Evolutionary conservation across 2,888 invertebrate species (phyloP), one percentile per base, ranked within the genome.

Genomic region (Tiliacea citrago): DNA sequence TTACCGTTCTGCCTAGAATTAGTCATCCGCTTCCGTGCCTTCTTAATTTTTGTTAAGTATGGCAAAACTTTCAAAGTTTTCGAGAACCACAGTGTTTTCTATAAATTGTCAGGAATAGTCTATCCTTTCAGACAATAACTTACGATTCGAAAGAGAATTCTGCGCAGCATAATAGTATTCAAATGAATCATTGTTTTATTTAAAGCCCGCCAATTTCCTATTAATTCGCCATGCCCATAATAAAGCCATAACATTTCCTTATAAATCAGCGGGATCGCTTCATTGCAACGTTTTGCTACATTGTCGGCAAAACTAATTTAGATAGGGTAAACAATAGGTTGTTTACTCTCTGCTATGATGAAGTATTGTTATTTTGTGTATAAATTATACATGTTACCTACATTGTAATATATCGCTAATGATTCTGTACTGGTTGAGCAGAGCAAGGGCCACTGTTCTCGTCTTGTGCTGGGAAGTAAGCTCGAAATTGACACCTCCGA

Each of bases 251-350:
- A 69, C 55, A 62, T 76, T 72, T 83, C 83, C 83, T 79, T 79
- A 60, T 76, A 47, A 12, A 79, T 71, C 71, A 42, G 39, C n/a
- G 24, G 60, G 57, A 67, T 69, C 58, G 83, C 55, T 72, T 62
- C 68, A 69, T 60, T 35, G 49, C 24, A 79, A 68, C 45, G 13
- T 61, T 68, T 60, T 13, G 75, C 49, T 57, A 82, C 81, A 77
- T 62, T 74, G 79, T 82, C 47, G n/a, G 58, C 66, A 29, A 75
- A 78, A 83, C 73, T 84, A 78, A 83, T 84, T 78, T 75, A 78
- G 78, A 68, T 66, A 71, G 42, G 67, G 73, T 65, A 81, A 84
- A 83, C 75, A 78, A 65, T 66, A 13, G 24, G 18, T 57, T 84
- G 81, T 84, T 81, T 84, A 71, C 84, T 71, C 75, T 73, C 51